A percentile compares a stretch with the other conserved stretches of the same genome.
Conservation (phyloP, 2,113 vertebrate species). For the Oreochromis aureus region DNA sequence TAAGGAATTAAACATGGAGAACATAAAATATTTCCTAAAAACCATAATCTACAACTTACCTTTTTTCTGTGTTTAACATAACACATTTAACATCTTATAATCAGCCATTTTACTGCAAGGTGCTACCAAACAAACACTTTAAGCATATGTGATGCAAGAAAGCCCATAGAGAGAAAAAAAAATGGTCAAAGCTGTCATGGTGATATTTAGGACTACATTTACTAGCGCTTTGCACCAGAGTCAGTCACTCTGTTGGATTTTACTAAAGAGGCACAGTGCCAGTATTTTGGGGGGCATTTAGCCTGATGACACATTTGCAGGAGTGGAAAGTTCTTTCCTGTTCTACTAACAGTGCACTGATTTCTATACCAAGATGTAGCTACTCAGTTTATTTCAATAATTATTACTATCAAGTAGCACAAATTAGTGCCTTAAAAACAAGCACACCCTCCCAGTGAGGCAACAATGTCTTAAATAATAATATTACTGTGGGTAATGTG, state of each 20-base stretch:
- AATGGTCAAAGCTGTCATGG: no score
- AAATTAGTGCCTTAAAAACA: not conserved
- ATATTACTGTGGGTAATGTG: not conserved
- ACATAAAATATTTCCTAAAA: not conserved
- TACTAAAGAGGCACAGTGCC: not conserved
- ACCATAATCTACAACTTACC: no score
- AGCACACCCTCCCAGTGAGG: not conserved
- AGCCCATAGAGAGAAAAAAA: no score
- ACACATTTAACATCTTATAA: not conserved
- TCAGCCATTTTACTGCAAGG: not conserved
- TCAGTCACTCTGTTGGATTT: not conserved
- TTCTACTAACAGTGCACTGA: not conserved
- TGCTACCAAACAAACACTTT: not conserved
- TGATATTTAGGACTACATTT: no score
- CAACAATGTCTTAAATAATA: not conserved
- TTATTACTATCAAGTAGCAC: not conserved
- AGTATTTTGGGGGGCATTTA: not conserved
- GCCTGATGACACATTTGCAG: not conserved
- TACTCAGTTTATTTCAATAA: not conserved
- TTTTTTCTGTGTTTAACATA: not conserved
- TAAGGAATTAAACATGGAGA: not conserved
- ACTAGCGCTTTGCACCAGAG: not conserved
- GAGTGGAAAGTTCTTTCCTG: not conserved
- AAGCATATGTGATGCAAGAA: not conserved
- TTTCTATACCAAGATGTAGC: not conserved